phyloP scores from a whole-genome alignment of 2,113 vertebrate genomes.

The Antennarius striatus region DNA sequence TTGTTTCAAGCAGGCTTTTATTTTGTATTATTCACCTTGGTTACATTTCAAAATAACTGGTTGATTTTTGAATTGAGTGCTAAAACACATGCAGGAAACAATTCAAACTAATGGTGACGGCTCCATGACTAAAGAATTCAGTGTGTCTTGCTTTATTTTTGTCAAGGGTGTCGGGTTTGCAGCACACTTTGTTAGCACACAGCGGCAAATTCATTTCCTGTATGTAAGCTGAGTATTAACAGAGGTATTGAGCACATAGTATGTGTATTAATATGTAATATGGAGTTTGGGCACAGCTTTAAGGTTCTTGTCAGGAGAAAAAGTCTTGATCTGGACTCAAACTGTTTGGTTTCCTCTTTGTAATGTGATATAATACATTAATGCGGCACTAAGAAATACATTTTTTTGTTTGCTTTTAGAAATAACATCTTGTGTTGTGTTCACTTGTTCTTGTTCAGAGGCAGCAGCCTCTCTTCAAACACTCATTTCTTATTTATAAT shows the following conservation, averaged over 20 bases:
- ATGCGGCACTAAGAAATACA: background rate
- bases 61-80: background rate
- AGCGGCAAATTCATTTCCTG: background rate
- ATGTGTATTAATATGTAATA: conserved; percentile 6
- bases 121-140: background rate
- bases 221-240: background rate
- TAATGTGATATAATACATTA: background rate
- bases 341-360: conserved; percentile 3
- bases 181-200: background rate
- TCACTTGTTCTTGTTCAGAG: background rate
- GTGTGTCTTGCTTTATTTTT: background rate
- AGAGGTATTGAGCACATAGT: background rate
- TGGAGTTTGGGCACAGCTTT: conserved; percentile 30
- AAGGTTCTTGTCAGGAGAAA: background rate
- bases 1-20: conserved; percentile 3
- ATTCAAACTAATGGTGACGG: background rate
- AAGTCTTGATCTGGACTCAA: conserved; percentile 15
- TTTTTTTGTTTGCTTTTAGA: background rate
- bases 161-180: background rate
- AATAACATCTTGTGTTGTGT: conserved; percentile 28
- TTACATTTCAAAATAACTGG: background rate
- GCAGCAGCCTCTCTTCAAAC: conserved; percentile 79
- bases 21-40: background rate
- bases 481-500: conserved; percentile 82
- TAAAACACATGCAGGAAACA: background rate